Conservation (phyloP, 2,888 invertebrate genomes). For the Andrena bicolor region DNA sequence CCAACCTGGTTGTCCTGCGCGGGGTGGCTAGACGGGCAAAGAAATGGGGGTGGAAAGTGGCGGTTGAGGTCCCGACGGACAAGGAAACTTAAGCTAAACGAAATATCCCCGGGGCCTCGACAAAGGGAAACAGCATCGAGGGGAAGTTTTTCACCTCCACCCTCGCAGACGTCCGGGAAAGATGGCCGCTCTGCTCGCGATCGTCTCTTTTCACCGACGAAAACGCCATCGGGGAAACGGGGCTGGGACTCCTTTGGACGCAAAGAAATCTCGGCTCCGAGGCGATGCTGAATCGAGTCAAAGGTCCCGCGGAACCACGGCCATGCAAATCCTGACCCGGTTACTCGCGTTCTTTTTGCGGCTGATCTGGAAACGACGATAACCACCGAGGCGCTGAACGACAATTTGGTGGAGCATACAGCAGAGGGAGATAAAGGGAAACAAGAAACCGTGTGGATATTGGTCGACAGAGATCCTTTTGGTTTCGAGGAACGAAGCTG, state of each 20-base stretch:
- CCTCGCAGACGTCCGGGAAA: constrained; percentile 1
- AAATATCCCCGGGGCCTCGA: constrained; percentile 42
- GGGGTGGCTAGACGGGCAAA: background rate
- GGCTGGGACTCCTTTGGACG: constrained; percentile 2
- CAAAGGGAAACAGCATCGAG: constrained; percentile 49
- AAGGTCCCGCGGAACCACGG: constrained; percentile 17
- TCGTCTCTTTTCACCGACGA: constrained; percentile 26
- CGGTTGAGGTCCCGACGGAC: constrained; percentile 30
- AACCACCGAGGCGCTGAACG: background rate
- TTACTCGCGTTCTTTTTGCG: background rate
- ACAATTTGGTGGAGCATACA: background rate
- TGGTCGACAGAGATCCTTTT: background rate
- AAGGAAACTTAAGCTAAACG: constrained; percentile 52
- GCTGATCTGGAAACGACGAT: background rate
- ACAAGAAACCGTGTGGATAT: background rate
- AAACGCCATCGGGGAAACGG: constrained; percentile 9
- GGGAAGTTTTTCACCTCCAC: constrained; percentile 47
- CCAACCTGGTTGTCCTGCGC: background rate
- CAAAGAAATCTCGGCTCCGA: constrained; percentile 3
- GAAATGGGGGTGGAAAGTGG: constrained; percentile 8
- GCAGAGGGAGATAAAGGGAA: background rate
- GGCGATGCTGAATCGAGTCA: constrained; percentile 13
- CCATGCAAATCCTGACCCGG: constrained; percentile 34
- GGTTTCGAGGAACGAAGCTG: no score
- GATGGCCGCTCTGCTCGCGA: constrained; percentile 19